Evolutionary conservation across 37 sponge, comb jelly and placozoan species (phyloP), one percentile per base, ranked within the genome.

Genomic region (Geodia barretti): DNA sequence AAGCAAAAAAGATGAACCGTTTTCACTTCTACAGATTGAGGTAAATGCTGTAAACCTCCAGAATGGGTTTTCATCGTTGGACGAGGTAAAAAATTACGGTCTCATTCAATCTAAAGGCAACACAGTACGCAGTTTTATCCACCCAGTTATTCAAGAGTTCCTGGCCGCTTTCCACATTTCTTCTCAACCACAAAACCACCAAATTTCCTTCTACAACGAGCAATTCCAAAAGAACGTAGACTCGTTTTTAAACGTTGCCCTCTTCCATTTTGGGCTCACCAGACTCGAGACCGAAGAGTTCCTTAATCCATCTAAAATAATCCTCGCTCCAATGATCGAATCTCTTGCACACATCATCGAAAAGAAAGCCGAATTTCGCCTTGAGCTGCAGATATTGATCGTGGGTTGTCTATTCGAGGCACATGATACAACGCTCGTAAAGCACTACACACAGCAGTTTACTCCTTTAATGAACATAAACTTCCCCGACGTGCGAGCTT

Each of bases 201-300:
- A 77, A 61, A 60, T 77, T 31, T 14, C 59, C 17, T 64, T 77
- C 31, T 21, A 60, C 31, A 32, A 28, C 4, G 41, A 29, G 21
- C 63, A 77, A 60, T 60, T 11, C 35, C 64, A 32, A 26, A 34
- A 63, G 25, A 25, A 60, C 14, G 9, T 77, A 24, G 24, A 17
- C 63, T 7, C 7, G 14, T 47, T 47, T 47, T 14, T 47, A 47
- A 47, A 47, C 14, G 54, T 47, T 47, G 54, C 54, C 7, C 7
- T 23, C 1, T 79, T 43, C 54, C 64, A 38, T 41, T 79, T 35
- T 79, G 79, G 79, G 4, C 33, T 68, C 2, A 43, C 79, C 31
- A 26, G 36, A 7, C 32, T 39, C 4, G 64, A 40, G 34, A 23
- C 36, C 11, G 68, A 19, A 7, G 67, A 42, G 1, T 68, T 62